Evolutionary conservation across 2,113 vertebrate genomes (phyloP).

Genomic region (Terrapene triunguis): DNA sequence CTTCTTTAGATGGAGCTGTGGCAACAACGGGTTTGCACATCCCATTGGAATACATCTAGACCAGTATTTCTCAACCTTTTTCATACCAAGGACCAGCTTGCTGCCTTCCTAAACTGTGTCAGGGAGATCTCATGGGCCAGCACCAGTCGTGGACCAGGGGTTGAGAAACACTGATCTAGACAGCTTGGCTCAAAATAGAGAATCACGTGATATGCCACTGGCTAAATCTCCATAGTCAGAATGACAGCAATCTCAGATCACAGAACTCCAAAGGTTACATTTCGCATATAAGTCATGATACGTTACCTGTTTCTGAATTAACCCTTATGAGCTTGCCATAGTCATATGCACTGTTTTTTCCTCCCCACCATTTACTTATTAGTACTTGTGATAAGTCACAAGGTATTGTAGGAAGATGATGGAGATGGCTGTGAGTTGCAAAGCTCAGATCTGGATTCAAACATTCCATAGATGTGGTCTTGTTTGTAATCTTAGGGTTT

Average conservation of each 20-base stretch:
- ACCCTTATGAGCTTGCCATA: background rate
- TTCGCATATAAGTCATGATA: background rate
- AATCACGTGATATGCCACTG: background rate
- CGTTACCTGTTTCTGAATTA: background rate
- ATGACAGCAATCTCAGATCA: background rate
- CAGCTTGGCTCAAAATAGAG: background rate
- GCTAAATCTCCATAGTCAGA: background rate
- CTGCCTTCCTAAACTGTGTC: no score
- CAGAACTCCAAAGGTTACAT: background rate
- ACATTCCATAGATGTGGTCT: background rate
- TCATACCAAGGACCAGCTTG: background rate
- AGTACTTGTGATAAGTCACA: background rate
- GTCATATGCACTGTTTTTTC: background rate
- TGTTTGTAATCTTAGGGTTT: background rate
- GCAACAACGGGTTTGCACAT: background rate
- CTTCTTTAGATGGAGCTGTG: background rate
- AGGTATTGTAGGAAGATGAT: background rate
- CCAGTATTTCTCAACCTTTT: background rate
- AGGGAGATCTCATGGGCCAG: no score
- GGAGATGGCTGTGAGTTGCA: background rate
- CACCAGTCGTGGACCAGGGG: background rate
- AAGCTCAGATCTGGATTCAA: background rate
- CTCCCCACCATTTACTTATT: background rate
- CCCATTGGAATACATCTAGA: background rate
- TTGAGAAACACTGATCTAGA: rapidly evolving